Conservation (phyloP, 2,113 vertebrate genomes). For the Leptocoma aspasia region DNA sequence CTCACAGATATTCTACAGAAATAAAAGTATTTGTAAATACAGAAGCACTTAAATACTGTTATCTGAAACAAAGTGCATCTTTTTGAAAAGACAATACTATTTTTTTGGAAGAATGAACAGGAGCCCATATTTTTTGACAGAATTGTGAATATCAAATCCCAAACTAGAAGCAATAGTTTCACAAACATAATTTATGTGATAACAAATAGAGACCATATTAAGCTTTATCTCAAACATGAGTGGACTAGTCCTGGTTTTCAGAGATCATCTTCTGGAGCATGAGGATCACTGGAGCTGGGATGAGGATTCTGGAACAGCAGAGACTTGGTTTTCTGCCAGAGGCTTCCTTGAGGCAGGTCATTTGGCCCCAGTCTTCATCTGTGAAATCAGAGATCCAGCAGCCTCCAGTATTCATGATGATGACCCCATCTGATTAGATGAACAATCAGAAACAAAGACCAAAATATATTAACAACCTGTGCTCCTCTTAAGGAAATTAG, state of each 20-base stretch:
- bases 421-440: background rate
- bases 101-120: background rate
- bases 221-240: background rate
- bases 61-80: background rate
- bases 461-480: background rate
- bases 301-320: background rate
- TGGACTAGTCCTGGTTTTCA: background rate
- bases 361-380: background rate
- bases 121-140: background rate
- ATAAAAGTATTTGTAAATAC: background rate
- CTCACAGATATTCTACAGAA: background rate
- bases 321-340: background rate
- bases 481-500: background rate
- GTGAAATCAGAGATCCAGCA: background rate
- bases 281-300: background rate
- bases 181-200: background rate
- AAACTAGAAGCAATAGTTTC: background rate
- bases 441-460: background rate
- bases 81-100: background rate
- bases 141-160: background rate
- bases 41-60: background rate
- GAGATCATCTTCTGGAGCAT: background rate
- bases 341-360: background rate
- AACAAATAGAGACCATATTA: background rate
- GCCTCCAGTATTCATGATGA: background rate